Evolutionary conservation across 1,140 invertebrate species (phyloP).

Genomic region (Gonatopus flavifemur): DNA sequence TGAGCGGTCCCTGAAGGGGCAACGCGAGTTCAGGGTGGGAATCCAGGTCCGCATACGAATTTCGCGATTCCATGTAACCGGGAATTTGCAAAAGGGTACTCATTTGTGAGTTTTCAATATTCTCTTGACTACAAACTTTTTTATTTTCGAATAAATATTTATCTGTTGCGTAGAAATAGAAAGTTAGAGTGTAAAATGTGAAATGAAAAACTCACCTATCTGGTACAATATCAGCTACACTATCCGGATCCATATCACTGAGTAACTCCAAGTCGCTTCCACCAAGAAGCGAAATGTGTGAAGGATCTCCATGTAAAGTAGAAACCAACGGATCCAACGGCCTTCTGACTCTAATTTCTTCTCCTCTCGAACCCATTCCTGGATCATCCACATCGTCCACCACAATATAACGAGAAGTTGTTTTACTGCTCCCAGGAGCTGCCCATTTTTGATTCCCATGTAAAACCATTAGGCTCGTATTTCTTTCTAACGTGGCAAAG

Average conservation of each 20-base stretch:
- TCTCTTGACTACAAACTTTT: no score
- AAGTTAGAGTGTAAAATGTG: not conserved
- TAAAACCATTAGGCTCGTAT: slow-evolving; percentile 80
- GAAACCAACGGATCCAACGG: slow-evolving; percentile 63
- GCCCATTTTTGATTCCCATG: slow-evolving; percentile 74
- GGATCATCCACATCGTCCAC: slow-evolving; percentile 71
- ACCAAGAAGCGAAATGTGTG: slow-evolving; percentile 78
- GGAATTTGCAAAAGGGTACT: no score
- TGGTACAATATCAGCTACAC: slow-evolving; percentile 74
- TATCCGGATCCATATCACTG: slow-evolving; percentile 84
- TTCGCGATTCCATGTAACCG: no score
- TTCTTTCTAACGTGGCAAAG: slow-evolving; percentile 79
- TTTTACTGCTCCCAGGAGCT: slow-evolving; percentile 43
- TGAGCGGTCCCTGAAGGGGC: no score
- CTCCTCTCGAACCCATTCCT: slow-evolving; percentile 57
- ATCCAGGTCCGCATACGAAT: no score
- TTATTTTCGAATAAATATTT: no score
- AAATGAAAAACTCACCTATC: slow-evolving; percentile 62
- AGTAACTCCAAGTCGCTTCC: slow-evolving; percentile 77
- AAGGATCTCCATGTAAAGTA: slow-evolving; percentile 74
- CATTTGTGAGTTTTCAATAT: no score
- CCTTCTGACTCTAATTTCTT: slow-evolving; percentile 56
- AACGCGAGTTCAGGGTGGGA: no score
- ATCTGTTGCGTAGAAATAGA: no score
- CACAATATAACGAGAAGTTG: slow-evolving; percentile 61